A percentile compares a stretch with the other conserved stretches of the same genome.
Evolutionary conservation across 1,140 invertebrate genomes (phyloP).

Genomic region (Platorchestia sp.): DNA sequence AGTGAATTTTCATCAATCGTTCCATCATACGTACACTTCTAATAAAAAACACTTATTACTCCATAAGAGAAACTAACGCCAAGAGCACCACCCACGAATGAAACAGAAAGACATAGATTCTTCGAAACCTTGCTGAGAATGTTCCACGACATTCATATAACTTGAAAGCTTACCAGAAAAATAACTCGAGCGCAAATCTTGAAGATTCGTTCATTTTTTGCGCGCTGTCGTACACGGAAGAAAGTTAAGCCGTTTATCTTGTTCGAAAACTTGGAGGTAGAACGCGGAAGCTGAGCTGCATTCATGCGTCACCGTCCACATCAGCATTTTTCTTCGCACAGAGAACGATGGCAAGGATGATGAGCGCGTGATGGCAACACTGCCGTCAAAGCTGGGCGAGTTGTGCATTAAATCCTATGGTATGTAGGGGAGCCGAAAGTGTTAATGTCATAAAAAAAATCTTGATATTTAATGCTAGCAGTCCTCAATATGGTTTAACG

Average conservation of each 20-base stretch:
- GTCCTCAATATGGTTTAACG: too few species aligned
- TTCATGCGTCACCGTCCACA: not conserved
- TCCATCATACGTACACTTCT: too few species aligned
- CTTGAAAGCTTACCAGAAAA: not conserved
- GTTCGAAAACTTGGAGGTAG: not conserved
- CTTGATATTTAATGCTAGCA: too few species aligned
- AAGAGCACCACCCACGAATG: not conserved
- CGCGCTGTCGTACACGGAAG: not conserved
- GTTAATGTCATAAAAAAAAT: too few species aligned
- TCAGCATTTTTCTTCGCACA: not conserved
- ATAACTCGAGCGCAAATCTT: not conserved
- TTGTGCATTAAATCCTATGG: not conserved
- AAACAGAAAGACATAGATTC: not conserved
- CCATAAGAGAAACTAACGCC: too few species aligned
- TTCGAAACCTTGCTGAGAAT: not conserved
- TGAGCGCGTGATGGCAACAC: not conserved
- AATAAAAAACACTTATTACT: too few species aligned
- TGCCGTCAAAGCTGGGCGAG: not conserved
- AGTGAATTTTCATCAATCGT: too few species aligned
- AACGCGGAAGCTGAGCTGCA: not conserved
- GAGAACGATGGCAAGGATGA: not conserved
- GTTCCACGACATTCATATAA: not conserved
- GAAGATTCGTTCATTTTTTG: not conserved
- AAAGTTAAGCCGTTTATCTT: slow-evolving; percentile 9
- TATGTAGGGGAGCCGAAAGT: too few species aligned